These are phyloP conservation scores for Microcebus ravelobensis DNA, from an alignment of 2,113 vertebrate species.

Conservation along the genomic window DNA sequence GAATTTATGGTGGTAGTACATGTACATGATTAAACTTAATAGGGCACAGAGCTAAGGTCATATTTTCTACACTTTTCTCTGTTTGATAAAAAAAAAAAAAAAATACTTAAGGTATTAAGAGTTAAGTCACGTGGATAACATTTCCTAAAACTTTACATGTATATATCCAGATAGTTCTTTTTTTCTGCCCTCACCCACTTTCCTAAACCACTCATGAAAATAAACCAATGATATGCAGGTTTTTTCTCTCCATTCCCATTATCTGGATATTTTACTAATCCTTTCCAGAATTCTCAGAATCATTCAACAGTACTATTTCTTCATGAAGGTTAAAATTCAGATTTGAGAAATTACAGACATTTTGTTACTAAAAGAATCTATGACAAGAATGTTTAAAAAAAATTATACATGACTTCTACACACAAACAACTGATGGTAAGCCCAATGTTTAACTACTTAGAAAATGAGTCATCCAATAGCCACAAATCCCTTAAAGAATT, in stretches of 20 bases:
- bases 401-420: background rate
- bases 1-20: background rate
- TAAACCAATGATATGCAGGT: background rate
- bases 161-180: background rate
- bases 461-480: slow-evolving; percentile 5
- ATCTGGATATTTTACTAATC: background rate
- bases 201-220: background rate
- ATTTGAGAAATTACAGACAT: slow-evolving; percentile 43
- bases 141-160: background rate
- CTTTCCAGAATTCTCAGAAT: slow-evolving; percentile 18
- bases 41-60: background rate
- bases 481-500: background rate
- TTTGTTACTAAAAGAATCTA: background rate
- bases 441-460: background rate
- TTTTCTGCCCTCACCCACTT: background rate
- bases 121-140: slow-evolving; percentile 24
- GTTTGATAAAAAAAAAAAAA: slow-evolving; percentile 31
- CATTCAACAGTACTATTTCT: background rate
- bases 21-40: background rate
- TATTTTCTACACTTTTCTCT: background rate
- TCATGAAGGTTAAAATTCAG: slow-evolving; percentile 41
- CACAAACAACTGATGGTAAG: background rate
- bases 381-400: background rate
- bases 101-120: background rate
- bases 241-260: background rate